Conservation (phyloP, 2,113 vertebrate genomes). For the Pristiophorus japonicus region DNA sequence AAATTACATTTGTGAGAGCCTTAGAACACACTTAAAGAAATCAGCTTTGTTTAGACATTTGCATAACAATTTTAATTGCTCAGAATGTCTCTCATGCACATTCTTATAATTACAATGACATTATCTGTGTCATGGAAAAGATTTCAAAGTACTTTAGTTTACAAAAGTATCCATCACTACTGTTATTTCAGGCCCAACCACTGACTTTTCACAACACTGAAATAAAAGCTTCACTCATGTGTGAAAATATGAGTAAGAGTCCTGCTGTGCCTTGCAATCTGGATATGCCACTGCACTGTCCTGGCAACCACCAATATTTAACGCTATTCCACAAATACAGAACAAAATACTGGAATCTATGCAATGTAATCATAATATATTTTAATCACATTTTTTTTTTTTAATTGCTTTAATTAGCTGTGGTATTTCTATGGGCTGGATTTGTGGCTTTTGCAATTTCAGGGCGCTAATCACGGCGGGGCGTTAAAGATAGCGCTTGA, state of each 20-base stretch:
- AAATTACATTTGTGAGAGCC: not conserved
- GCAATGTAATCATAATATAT: not conserved
- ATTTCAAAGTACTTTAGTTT: not conserved
- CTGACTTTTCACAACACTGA: not conserved
- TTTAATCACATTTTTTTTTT: too few species aligned
- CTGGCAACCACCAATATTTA: not conserved
- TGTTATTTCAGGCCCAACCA: not conserved
- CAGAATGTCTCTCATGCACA: not conserved
- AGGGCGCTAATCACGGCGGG: too few species aligned
- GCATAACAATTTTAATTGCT: not conserved
- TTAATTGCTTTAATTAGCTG: too few species aligned
- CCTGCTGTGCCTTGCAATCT: not conserved
- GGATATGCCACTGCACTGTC: not conserved
- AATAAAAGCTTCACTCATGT: conserved; percentile 17
- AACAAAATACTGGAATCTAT: not conserved
- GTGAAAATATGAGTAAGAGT: not conserved
- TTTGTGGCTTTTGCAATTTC: too few species aligned
- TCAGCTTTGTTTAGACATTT: not conserved
- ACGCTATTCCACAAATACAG: not conserved
- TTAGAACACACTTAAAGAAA: not conserved
- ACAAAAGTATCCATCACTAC: not conserved
- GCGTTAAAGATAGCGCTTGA: too few species aligned
- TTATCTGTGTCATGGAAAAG: not conserved
- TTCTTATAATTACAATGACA: not conserved
- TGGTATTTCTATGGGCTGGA: too few species aligned